phyloP scores from a whole-genome alignment of 2,888 invertebrate species.

The Gnatocerus cornutus region DNA sequence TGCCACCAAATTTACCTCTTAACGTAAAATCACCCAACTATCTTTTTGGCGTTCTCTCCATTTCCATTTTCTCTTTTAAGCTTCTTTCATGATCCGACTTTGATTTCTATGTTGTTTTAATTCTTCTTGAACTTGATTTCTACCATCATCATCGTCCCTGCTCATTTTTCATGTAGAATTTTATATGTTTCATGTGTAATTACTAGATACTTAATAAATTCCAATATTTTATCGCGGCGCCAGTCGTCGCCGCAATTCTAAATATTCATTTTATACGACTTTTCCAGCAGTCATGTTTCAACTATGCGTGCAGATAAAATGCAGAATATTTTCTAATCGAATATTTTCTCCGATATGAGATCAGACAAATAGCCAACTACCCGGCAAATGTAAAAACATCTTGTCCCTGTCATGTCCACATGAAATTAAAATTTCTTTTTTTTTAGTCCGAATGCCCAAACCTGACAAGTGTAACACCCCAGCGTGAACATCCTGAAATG shows the following conservation, averaged over 20 bases:
- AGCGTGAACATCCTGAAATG: conserved; percentile 5
- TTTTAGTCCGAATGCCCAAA: neutral
- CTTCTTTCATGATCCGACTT: too few species aligned
- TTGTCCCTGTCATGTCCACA: neutral
- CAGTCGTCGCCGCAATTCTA: neutral
- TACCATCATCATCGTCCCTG: too few species aligned
- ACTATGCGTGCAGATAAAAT: neutral
- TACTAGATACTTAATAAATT: too few species aligned
- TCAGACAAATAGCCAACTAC: neutral
- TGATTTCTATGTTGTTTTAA: too few species aligned
- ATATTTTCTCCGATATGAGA: neutral
- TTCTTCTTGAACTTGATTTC: too few species aligned
- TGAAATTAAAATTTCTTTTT: neutral
- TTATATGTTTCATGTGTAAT: too few species aligned
- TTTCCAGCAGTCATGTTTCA: neutral
- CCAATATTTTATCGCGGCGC: too few species aligned
- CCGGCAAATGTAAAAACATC: neutral
- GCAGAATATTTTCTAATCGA: conserved; percentile 1
- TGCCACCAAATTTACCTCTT: too few species aligned
- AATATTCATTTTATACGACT: neutral
- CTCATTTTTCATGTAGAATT: too few species aligned
- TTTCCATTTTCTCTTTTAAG: too few species aligned
- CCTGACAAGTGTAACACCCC: conserved; percentile 10
- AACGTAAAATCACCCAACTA: too few species aligned
- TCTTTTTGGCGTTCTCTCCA: too few species aligned